Base-by-base conservation (phyloP, 2,113 vertebrate genomes). In the Cricetomys ansorgei region DNA sequence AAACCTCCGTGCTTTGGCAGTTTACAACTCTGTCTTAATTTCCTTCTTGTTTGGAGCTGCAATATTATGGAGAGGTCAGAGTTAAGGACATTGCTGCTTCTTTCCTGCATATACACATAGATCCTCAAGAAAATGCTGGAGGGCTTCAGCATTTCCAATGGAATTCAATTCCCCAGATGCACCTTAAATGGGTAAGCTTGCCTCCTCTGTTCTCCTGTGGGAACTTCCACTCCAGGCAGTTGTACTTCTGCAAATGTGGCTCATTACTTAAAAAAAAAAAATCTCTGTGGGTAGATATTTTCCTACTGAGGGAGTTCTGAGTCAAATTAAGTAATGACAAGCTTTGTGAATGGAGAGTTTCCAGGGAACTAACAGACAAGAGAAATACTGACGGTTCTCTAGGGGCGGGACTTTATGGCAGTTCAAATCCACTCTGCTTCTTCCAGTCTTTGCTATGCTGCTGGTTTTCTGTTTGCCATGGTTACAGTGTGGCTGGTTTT, bases 281-380 rank as follows among this genome's bases (percentile, higher is more conserved):
- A 59, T 45, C 9, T 55, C 70, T 76, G 34, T 48, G 57, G 48
- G 34, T 23, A 69, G 40, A 31, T 53, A 50, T 90, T 91, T 95
- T 76, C 40, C 17, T 88, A 77, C 11, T 2, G 62, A 34, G 57
- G 57, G 45, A 94, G 45, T 62, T 89, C 77, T 62, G 43, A 86
- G 37, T 81, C 31, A 81, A 92, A 83, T 70, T 34, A 53, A 93
- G 13, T 67, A 48, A 80, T 67, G 62, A 53, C 21, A 88, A 45
- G 19, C 13, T 57, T 53, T 43, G 15, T 48, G 62, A 79, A 73
- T 73, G 45, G 72, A 94, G 65, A 94, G 92, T 87, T 92, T 94
- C 25, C 50, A 62, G 40, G 37, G n/a, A 87, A 48, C 9, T 27
- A 57, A 31, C 48, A 69, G 72, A 40, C 55, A 81, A 31, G 43